A percentile compares a stretch with the other conserved stretches of the same genome.
These are phyloP conservation scores for Spheniscus humboldti DNA, from an alignment of 2,797 vertebrate genomes.

Conservation along the genomic window DNA sequence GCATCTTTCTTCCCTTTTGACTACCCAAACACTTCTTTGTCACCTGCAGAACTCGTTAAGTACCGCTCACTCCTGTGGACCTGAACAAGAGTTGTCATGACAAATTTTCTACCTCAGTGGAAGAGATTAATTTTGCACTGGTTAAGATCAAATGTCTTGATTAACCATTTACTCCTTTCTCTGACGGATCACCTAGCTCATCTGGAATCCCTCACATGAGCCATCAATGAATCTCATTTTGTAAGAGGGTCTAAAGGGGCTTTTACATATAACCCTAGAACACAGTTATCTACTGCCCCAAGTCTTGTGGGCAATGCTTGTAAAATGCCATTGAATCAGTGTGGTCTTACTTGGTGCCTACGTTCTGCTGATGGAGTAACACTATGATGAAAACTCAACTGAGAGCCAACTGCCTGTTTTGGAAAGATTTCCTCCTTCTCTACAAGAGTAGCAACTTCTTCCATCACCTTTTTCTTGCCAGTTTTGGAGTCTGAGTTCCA, in stretches of 20 bases:
- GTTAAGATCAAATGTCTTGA: background rate
- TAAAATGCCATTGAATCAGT: background rate
- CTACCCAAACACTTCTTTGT: background rate
- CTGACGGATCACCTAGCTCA: background rate
- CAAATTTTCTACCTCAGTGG: background rate
- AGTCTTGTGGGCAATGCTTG: background rate
- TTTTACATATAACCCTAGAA: background rate
- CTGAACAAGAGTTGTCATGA: background rate
- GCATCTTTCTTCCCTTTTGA: background rate
- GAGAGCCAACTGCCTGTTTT: background rate
- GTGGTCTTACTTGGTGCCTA: background rate
- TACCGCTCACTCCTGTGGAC: background rate
- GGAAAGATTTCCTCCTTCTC: background rate
- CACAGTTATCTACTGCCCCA: background rate
- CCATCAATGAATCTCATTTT: background rate
- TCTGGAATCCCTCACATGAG: background rate
- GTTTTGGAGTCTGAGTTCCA: background rate
- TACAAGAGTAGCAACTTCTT: background rate
- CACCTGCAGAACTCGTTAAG: background rate
- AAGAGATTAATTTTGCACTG: background rate
- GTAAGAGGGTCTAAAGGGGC: background rate
- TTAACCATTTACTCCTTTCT: background rate
- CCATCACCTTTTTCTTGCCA: slow-evolving; percentile 2
- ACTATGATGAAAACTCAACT: background rate
- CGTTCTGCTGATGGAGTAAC: background rate